Conservation (phyloP, 2,113 vertebrate genomes). For the Rhea americana region DNA sequence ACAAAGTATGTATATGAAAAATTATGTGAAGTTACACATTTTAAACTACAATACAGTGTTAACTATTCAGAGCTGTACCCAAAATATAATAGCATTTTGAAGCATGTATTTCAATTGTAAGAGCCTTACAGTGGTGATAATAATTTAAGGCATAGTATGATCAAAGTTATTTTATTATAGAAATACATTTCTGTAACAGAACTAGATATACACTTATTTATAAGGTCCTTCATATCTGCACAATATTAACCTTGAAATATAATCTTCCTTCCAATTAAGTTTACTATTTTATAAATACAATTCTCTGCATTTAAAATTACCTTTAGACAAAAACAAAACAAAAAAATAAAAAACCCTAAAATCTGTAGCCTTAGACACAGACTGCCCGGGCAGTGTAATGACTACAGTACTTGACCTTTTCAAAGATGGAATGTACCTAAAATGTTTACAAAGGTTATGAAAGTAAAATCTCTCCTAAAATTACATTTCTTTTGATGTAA, state of each 20-base stretch:
- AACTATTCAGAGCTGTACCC: background rate
- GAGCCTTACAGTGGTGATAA: background rate
- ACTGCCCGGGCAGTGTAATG: background rate
- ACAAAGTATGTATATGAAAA: background rate
- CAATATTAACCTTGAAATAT: background rate
- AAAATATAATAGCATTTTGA: background rate
- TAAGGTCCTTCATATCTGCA: background rate
- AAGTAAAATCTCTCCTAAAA: background rate
- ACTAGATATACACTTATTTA: background rate
- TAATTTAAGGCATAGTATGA: constrained; percentile 20
- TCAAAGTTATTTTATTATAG: background rate
- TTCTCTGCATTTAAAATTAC: background rate
- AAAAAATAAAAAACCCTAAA: background rate
- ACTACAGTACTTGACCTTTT: background rate
- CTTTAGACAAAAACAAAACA: background rate
- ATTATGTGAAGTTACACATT: background rate
- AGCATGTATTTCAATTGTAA: background rate
- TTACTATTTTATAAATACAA: background rate
- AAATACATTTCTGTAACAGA: constrained; percentile 20
- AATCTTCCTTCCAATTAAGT: background rate
- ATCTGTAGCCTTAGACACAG: background rate
- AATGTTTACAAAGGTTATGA: background rate
- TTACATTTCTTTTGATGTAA: background rate
- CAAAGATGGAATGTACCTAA: background rate
- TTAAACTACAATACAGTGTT: background rate